Percentiles rank a stretch among this genome's conserved stretches.
phyloP scores from a whole-genome alignment of 2,113 vertebrate species.

The Gracilinanus agilis region DNA sequence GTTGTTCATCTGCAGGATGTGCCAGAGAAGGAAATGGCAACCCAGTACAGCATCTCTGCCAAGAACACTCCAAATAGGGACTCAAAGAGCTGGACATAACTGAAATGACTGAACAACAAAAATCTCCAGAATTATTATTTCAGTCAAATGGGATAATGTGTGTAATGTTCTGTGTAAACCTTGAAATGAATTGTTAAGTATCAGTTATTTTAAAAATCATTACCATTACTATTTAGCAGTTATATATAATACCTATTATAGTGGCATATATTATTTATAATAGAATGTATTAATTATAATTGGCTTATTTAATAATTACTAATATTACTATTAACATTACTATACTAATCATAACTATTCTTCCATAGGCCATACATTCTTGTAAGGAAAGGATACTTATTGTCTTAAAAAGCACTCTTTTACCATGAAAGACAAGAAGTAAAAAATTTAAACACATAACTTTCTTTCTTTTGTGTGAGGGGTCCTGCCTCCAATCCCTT shows the following conservation, averaged over 20 bases:
- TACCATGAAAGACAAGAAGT: conserved; percentile 44
- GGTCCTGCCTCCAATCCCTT: conserved; percentile 5
- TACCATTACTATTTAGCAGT: background rate
- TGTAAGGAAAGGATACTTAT: background rate
- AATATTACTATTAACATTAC: too few relatives aligned
- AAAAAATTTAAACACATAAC: conserved; percentile 27
- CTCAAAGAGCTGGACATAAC: too few relatives aligned
- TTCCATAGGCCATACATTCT: conserved; percentile 41
- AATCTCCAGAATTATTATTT: background rate
- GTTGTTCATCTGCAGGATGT: too few relatives aligned
- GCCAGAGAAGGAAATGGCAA: too few relatives aligned
- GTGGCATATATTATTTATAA: too few relatives aligned
- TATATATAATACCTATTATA: too few relatives aligned
- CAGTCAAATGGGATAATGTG: background rate
- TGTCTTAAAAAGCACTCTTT: conserved; percentile 32
- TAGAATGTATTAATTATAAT: too few relatives aligned
- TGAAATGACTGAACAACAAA: too few relatives aligned
- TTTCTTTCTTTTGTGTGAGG: conserved; percentile 28
- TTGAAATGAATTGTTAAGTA: background rate
- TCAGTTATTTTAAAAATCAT: background rate
- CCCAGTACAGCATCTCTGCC: too few relatives aligned
- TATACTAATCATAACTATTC: background rate
- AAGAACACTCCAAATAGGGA: too few relatives aligned
- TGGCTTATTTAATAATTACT: too few relatives aligned
- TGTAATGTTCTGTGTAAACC: background rate